phyloP scores from a whole-genome alignment of 2,888 invertebrate species.

The Andrena trimmerana region DNA sequence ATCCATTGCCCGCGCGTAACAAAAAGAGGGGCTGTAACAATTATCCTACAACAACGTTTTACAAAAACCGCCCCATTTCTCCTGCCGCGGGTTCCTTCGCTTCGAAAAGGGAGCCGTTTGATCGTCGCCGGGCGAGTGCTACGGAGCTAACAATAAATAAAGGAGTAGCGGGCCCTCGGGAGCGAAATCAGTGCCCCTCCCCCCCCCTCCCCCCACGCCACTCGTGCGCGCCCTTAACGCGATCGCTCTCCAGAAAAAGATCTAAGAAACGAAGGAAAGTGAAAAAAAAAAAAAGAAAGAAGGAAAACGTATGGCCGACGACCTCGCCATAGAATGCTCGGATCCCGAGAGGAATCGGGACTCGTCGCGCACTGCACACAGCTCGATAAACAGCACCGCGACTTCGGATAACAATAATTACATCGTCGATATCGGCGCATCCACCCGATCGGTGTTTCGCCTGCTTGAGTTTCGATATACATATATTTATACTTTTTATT shows the following conservation, averaged over 20 bases:
- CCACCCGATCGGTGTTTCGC: conserved; percentile 56
- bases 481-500: conserved; percentile 74
- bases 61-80: conserved; percentile 16
- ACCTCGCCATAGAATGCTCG: background rate
- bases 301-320: background rate
- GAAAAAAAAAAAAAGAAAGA: background rate
- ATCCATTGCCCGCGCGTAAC: conserved; percentile 25
- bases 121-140: conserved; percentile 19
- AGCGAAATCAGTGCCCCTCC: background rate
- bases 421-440: conserved; percentile 47
- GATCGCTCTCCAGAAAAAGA: background rate
- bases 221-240: background rate
- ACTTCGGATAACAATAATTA: conserved; percentile 68
- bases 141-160: conserved; percentile 43
- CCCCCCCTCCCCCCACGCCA: background rate
- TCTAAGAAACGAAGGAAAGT: background rate
- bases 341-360: conserved; percentile 15
- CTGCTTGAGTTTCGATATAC: conserved; percentile 66
- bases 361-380: conserved; percentile 60
- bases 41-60: conserved; percentile 48
- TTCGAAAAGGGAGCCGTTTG: background rate
- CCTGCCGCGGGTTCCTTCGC: conserved; percentile 20
- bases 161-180: background rate
- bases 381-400: conserved; percentile 49
- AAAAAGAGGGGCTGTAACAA: conserved; percentile 47